Base-by-base conservation (phyloP, 2,888 invertebrate species). In the Parnassius mnemosyne region DNA sequence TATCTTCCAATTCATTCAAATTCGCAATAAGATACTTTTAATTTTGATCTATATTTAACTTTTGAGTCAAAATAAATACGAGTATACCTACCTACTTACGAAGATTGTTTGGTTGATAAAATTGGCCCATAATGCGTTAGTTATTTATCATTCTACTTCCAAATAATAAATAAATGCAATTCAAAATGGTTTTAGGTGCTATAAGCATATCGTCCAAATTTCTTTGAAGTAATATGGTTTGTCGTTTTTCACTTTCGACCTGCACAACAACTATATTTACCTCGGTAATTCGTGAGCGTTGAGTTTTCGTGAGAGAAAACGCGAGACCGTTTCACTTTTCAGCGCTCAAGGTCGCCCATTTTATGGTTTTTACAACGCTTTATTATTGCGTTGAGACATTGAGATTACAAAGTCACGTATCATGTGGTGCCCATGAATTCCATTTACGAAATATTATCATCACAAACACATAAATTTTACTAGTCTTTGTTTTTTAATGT, bases 301-400 rank as follows among this genome's bases (percentile, higher is more conserved):
- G n/a, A 11, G 51, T 54, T 52, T 51, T 59, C 57, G 49, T 42
- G 11, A 10, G 51, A 47, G 63, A 63, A 63, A 63, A 56, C 42
- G 51, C 52, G 52, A 56, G 50, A 56, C 13, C 43, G 51, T 13
- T 61, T 56, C 43, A 56, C 57, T 65, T 55, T 64, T 61, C 58
- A 61, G 60, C 49, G 43, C 52, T 58, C 61, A 61, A 60, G 60
- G 64, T 61, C 60, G 51, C 50, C 53, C 60, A 60, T 61, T 57
- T 57, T 51, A 47, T 54, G 52, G 16, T 53, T 9, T 7, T 49
- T 49, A 20, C 43, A 53, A 50, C 54, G 43, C 16, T 51, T 46
- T n/a, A 54, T 50, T 46, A 58, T 46, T 41, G 44, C 51, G 12
- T 43, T 42, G 53, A 55, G 61, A 61, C 51, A 13, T 43, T 42